Percentiles rank a stretch among this genome's conserved stretches.
Conservation (phyloP, 2,797 vertebrate genomes). For the Sylvia borin region DNA sequence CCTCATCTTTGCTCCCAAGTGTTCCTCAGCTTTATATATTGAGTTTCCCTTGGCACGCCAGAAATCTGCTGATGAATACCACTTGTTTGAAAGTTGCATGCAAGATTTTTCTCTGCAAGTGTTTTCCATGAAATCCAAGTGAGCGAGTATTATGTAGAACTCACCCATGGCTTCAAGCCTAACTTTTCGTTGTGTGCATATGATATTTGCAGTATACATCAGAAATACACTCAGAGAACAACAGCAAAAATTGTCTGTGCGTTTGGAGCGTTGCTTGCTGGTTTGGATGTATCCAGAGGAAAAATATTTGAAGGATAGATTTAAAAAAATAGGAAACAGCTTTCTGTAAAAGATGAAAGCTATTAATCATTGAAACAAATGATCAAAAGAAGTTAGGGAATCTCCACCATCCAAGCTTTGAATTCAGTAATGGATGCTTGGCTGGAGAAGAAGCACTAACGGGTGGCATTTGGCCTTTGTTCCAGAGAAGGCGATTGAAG, state of each 20-base stretch:
- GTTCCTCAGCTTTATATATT: conserved; percentile 16
- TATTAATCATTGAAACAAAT: conserved; percentile 27
- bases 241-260: background rate
- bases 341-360: conserved; percentile 1
- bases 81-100: conserved; percentile 43
- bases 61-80: conserved; percentile 42
- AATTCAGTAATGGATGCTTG: background rate
- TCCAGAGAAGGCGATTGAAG: background rate
- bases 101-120: background rate
- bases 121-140: conserved; percentile 1
- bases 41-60: conserved; percentile 19
- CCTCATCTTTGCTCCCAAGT: background rate
- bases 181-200: background rate
- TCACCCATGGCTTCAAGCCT: background rate
- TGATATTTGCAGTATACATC: background rate
- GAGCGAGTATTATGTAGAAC: conserved; percentile 2
- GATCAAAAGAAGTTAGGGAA: background rate
- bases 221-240: background rate
- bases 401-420: background rate
- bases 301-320: background rate
- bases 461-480: background rate
- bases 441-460: background rate
- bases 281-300: background rate
- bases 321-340: background rate
- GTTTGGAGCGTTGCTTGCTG: background rate